Percentiles rank a stretch among this genome's conserved stretches.
Conservation (phyloP, 2,113 vertebrate species). For the Pleuronectes platessa region DNA sequence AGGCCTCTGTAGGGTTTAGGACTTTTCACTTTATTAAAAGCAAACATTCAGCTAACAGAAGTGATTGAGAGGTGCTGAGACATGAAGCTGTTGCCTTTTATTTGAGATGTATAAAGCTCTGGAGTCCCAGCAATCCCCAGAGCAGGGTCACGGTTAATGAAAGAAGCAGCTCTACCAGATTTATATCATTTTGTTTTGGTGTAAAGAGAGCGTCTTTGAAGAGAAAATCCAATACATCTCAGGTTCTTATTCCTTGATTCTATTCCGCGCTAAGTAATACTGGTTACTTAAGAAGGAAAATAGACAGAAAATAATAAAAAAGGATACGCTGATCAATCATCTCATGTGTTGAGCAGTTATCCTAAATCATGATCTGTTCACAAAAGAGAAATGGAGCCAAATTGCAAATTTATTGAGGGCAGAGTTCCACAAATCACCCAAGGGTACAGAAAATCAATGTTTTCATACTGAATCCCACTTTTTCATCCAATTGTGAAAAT, state of each 20-base stretch:
- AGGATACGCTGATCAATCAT: slow-evolving; percentile 54
- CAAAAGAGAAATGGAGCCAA: slow-evolving; percentile 57
- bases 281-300: slow-evolving; percentile 18
- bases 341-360: slow-evolving; percentile 38
- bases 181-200: slow-evolving; percentile 81
- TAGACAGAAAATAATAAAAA: slow-evolving; percentile 35
- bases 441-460: slow-evolving; percentile 64
- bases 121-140: slow-evolving; percentile 80
- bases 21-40: slow-evolving; percentile 61
- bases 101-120: too few species aligned
- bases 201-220: slow-evolving; percentile 75
- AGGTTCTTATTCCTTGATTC: background rate
- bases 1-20: slow-evolving; percentile 31
- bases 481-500: slow-evolving; percentile 47
- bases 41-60: slow-evolving; percentile 67
- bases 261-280: background rate
- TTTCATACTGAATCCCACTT: slow-evolving; percentile 46
- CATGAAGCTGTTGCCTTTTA: slow-evolving; percentile 75
- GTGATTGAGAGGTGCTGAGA: slow-evolving; percentile 83
- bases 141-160: slow-evolving; percentile 85
- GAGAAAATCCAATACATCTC: slow-evolving; percentile 14
- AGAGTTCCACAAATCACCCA: slow-evolving; percentile 66
- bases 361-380: slow-evolving; percentile 55
- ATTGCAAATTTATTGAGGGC: slow-evolving; percentile 62
- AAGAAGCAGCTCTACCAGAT: slow-evolving; percentile 85